Conservation (phyloP, 37 sponge, comb jelly and placozoan genomes). For the Theonella swinhoei region DNA sequence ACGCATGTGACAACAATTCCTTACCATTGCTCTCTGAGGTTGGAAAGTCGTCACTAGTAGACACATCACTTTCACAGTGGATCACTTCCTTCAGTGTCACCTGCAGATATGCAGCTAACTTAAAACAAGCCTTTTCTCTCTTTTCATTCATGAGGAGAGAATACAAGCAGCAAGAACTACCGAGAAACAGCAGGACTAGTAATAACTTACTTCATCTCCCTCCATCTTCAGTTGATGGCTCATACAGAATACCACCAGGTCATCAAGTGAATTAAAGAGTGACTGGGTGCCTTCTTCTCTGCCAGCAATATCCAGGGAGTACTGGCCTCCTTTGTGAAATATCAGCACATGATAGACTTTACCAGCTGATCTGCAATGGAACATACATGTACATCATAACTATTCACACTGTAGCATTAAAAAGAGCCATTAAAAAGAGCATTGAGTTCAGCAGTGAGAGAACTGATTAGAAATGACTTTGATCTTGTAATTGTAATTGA, state of each 20-base stretch:
- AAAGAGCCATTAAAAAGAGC: no score
- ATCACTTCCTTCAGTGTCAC: neutral
- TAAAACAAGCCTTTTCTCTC: no score
- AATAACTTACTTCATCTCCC: slow-evolving; percentile 59
- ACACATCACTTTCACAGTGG: neutral
- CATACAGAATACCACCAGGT: slow-evolving; percentile 46
- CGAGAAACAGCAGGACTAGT: neutral
- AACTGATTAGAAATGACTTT: no score
- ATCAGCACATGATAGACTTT: slow-evolving; percentile 63
- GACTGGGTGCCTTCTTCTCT: neutral
- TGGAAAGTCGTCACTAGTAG: neutral
- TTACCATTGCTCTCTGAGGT: neutral
- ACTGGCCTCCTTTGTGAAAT: slow-evolving; percentile 47
- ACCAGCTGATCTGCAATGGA: slow-evolving; percentile 29
- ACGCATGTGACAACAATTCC: no score
- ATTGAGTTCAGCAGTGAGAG: no score
- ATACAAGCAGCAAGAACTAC: neutral
- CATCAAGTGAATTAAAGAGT: slow-evolving; percentile 43
- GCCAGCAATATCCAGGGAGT: slow-evolving; percentile 39
- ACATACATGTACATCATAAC: neutral
- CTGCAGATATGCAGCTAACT: no score
- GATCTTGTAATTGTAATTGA: no score
- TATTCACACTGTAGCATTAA: neutral
- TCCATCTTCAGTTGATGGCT: slow-evolving; percentile 55
- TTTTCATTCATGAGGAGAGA: no score